Percentiles rank a stretch among this genome's conserved stretches.
phyloP scores from a whole-genome alignment of 1,140 invertebrate species.

The Brachionus calyciflorus region DNA sequence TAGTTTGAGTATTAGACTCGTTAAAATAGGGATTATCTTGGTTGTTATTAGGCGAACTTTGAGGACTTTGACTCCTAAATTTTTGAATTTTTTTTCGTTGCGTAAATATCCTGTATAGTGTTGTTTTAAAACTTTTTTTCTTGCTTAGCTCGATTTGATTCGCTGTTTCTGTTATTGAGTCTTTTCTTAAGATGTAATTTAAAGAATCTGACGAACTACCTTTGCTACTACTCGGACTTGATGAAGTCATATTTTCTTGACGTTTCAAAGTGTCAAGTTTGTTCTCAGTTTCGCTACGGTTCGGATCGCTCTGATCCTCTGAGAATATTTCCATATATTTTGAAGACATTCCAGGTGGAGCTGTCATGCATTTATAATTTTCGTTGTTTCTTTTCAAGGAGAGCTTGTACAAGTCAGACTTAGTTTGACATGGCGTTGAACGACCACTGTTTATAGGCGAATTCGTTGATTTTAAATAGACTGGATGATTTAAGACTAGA shows the following conservation, averaged over 20 bases:
- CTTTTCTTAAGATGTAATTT: neutral
- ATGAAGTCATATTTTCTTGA: neutral
- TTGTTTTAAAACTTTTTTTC: conserved; percentile 26
- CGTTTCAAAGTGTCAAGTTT: neutral
- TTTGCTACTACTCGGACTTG: conserved; percentile 2
- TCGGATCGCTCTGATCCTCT: neutral
- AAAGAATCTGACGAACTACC: conserved; percentile 5
- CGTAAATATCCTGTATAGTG: conserved; percentile 23
- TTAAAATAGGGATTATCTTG: neutral
- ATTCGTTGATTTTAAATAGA: conserved; percentile 34
- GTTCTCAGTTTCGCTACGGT: neutral
- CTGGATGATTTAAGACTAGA: conserved; percentile 47
- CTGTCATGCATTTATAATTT: neutral
- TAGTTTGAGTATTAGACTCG: neutral
- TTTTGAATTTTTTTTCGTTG: conserved; percentile 42
- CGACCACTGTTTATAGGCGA: conserved; percentile 36
- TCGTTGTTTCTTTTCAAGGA: conserved; percentile 21
- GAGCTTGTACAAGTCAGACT: conserved; percentile 4
- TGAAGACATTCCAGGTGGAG: conserved; percentile 34
- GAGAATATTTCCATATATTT: conserved; percentile 47
- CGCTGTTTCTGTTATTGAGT: neutral
- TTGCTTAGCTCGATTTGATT: neutral
- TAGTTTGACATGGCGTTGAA: neutral
- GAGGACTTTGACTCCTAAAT: conserved; percentile 10
- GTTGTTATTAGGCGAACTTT: neutral